Evolutionary conservation across 1,140 invertebrate species (phyloP).

Genomic region (Brachionus calyciflorus): DNA sequence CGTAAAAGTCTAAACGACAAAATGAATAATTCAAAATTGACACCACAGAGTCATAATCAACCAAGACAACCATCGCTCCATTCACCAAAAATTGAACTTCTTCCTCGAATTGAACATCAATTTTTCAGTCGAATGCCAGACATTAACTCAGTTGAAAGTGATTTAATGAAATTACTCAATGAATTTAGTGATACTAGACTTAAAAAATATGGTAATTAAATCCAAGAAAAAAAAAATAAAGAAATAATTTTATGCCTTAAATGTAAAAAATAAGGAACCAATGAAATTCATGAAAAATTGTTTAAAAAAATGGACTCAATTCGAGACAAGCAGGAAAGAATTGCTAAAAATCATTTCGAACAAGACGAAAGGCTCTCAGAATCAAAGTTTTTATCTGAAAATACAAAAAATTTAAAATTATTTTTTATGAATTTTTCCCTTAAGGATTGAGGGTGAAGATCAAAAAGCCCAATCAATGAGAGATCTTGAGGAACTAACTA

Average conservation of each 20-base stretch:
- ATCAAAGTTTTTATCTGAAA: constrained; percentile 5
- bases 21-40: not conserved
- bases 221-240: not conserved
- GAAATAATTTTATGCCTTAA: not conserved
- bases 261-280: constrained; percentile 18
- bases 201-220: constrained; percentile 40
- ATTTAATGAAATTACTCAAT: constrained; percentile 37
- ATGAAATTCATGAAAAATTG: constrained; percentile 43
- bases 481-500: constrained; percentile 28
- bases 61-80: not conserved
- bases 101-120: constrained; percentile 8
- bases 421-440: constrained; percentile 4
- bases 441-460: constrained; percentile 41
- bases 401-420: not conserved
- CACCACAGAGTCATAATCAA: not conserved
- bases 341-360: constrained; percentile 44
- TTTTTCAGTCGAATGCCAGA: constrained; percentile 44
- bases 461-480: constrained; percentile 44
- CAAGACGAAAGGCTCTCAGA: constrained; percentile 17
- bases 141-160: constrained; percentile 37
- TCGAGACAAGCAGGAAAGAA: constrained; percentile 44
- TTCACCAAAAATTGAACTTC: not conserved
- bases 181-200: constrained; percentile 43
- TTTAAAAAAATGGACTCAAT: constrained; percentile 46
- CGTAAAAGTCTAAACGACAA: not conserved